These are phyloP conservation scores for Psammodynastes pulverulentus DNA, from an alignment of 2,113 vertebrate genomes.

Conservation along the genomic window DNA sequence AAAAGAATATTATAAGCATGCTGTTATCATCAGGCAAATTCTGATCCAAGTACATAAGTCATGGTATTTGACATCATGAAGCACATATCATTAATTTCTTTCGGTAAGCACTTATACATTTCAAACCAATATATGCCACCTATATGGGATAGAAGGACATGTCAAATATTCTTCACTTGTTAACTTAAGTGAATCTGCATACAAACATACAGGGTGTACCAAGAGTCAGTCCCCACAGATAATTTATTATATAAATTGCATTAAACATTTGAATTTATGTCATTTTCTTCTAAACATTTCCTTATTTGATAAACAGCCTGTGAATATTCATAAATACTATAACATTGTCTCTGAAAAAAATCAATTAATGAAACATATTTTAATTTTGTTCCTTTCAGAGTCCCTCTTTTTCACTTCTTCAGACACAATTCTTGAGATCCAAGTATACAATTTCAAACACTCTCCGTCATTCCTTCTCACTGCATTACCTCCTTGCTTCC, in stretches of 20 bases:
- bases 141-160: not conserved
- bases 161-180: not conserved
- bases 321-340: not conserved
- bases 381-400: no score
- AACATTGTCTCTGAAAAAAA: not conserved
- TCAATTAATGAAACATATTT: not conserved
- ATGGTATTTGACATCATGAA: not conserved
- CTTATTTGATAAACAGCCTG: not conserved
- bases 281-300: not conserved
- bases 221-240: not conserved
- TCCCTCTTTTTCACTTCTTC: no score
- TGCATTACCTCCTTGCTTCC: no score
- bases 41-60: not conserved
- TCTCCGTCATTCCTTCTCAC: no score
- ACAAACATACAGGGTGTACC: not conserved
- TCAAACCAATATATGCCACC: not conserved
- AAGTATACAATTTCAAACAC: no score
- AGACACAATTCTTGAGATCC: no score
- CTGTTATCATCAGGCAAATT: not conserved
- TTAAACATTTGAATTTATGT: not conserved
- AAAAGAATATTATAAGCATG: not conserved
- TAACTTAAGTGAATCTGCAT: constrained; percentile 11
- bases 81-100: not conserved
- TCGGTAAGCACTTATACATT: not conserved
- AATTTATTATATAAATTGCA: not conserved